Base-by-base conservation (phyloP, 2,888 invertebrate species). In the Hermodice carunculata region DNA sequence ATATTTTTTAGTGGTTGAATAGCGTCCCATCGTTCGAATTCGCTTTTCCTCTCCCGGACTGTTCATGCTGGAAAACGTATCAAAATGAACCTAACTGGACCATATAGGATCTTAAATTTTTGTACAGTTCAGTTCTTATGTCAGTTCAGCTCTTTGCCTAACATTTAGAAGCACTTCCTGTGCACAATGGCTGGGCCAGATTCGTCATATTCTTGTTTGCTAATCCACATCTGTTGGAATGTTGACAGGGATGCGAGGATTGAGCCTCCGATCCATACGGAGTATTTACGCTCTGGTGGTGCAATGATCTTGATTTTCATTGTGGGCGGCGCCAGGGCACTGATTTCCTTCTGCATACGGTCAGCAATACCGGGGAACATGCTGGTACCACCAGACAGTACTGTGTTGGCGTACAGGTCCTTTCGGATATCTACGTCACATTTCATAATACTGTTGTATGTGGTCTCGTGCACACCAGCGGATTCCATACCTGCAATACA, bases 331-430 rank as follows among this genome's bases (percentile, higher is more conserved):
- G 89, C 89, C 75, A 96, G 90, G 61, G 94, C 92, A 71, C 94
- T 94, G 89, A 96, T 95, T 89, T 96, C 96, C 88, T 96, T 96
- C 89, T 96, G 96, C 96, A 96, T 96, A 80, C 96, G 91, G 89
- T 96, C 96, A 78, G 96, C 96, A 87, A 96, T 96, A 90, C 96
- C 93, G 72, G 95, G 96, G 89, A 94, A 96, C 96, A 96, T 96
- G 88, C 95, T 95, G 89, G 94, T 94, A 82, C 95, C 95, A 76
- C 94, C 94, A 75, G 94, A 94, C 81, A 94, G 89, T 87, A 94
- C 94, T 77, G 93, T 84, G 74, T 82, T 83, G 70, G 81, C 79
- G 70, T 81, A 81, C 71, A 83, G 73, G 72, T 83, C 82, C 70
- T 82, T 81, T 64, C 82, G 71, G 75, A 84, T 83, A 69, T 83